Evolutionary conservation across 2,888 invertebrate genomes (phyloP), one percentile per base, ranked within the genome.

Genomic region (Marronus borbonicus): DNA sequence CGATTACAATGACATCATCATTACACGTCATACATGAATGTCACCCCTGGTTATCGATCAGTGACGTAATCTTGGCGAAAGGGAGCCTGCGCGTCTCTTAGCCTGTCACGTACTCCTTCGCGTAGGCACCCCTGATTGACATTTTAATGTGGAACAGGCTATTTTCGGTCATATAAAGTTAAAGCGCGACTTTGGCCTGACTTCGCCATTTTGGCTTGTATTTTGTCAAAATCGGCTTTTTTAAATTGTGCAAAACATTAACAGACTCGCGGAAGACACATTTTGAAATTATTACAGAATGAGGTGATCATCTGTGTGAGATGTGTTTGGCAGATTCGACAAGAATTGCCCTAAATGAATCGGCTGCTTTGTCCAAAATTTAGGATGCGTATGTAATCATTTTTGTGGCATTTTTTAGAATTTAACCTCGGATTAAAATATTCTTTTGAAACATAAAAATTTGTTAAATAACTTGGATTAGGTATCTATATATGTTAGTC

Each of bases 41-140:
- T 72, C 60, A 60, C 58, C 28, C 36, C 14, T 24, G 36, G 36
- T 44, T 76, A 76, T 76, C 66, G 76, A 76, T 76, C n/a, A 20
- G 80, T 82, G 82, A 85, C 84, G 83, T 83, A 83, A 84, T 69
- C 24, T 76, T 76, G 28, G 80, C 78, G 28, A n/a, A 79, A 78
- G 68, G 66, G 70, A 75, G 81, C 78, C 77, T 79, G 80, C 81
- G 82, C 82, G 78, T 44, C 80, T 69, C 72, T 44, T 55, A 14
- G 60, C 76, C n/a, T 20, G 12, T 52, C 66, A 66, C 76, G 66
- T 76, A 66, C 39, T 68, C 8, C 44, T 44, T 12, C 60, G 24
- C 7, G 24, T 8, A 39, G 58, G 52, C 58, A 8, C 12, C 44
- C 80, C 64, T 77, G 83, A 84, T 81, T 84, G 84, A 84, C 83